phyloP scores from a whole-genome alignment of 2,113 vertebrate species.

The Varanus salvator region DNA sequence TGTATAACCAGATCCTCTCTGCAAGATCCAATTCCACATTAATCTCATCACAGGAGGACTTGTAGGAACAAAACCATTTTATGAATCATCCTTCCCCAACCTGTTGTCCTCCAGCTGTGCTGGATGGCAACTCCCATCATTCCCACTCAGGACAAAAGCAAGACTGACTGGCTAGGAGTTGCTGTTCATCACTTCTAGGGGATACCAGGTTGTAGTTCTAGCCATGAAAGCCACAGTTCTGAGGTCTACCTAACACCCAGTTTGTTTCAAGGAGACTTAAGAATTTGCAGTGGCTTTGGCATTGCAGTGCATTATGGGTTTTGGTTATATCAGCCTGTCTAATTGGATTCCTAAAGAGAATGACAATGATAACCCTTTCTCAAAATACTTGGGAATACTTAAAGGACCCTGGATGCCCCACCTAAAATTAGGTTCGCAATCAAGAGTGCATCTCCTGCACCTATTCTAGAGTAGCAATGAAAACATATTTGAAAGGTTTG shows the following conservation, averaged over 20 bases:
- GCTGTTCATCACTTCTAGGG: too few species aligned
- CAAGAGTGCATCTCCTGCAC: too few species aligned
- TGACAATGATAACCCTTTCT: neutral
- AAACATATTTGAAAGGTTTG: too few species aligned
- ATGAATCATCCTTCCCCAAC: neutral
- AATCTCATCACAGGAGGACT: neutral
- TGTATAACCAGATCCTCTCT: neutral
- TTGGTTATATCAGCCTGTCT: neutral
- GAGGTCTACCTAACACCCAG: neutral
- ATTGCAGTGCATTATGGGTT: slow-evolving; percentile 9
- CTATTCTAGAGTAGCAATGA: too few species aligned
- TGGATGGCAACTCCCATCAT: too few species aligned
- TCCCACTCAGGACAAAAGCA: neutral
- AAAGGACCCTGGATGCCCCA: too few species aligned
- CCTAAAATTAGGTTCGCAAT: too few species aligned
- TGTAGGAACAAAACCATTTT: neutral
- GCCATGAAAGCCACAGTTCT: neutral
- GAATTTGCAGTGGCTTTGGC: neutral
- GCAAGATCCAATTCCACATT: neutral
- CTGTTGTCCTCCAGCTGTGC: too few species aligned
- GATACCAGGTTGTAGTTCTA: neutral
- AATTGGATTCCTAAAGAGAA: neutral
- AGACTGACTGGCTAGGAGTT: neutral
- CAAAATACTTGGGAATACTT: neutral
- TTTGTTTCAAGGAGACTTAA: neutral